Base-by-base conservation (phyloP, 2,113 vertebrate species). In the Megaceryle torquata region DNA sequence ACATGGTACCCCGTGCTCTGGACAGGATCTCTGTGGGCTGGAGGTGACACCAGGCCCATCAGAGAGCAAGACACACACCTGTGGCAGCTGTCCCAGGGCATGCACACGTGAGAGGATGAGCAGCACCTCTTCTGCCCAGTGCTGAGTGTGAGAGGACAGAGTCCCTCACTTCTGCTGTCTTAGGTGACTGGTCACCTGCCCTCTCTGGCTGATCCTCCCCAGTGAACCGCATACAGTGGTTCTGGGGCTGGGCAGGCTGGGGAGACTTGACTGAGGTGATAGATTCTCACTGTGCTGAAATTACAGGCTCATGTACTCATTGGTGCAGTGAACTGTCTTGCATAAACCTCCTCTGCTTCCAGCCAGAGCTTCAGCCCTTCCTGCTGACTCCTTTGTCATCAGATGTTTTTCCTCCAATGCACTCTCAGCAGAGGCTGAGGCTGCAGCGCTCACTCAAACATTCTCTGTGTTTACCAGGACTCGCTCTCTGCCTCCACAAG, bases 331-430 rank as follows among this genome's bases (percentile, higher is more conserved):
- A 95, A 86, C 72, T 39, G 20, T 56, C 92, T 89, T 79, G 61
- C 46, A 88, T 61, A 93, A 93, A 84, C 51, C 53, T 92, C 86
- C 33, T 84, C 77, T 60, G 46, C 72, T 89, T 93, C 91, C 77
- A 95, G 93, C 12, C 81, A 72, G 35, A 84, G 51, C 69, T 92
- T 82, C 69, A 64, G 43, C 37, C 51, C 51, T 91, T 92, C 60
- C 69, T 86, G 83, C 43, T 84, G 60, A 77, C 39, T 92, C 51
- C 72, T 68, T 74, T 83, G 69, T 71, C 91, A 64, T 74, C 72
- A 84, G 60, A 64, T 48, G 35, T 18, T 68, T 88, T 92, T 76
- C 13, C 22, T 54, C 29, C 3, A 0, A 7, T 83, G 79, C n/a
- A 46, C 51, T 71, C 68, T 71, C 11, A 2, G 31, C 64, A 68